Conservation (phyloP, 1,140 invertebrate genomes). For the Ips nitidus region DNA sequence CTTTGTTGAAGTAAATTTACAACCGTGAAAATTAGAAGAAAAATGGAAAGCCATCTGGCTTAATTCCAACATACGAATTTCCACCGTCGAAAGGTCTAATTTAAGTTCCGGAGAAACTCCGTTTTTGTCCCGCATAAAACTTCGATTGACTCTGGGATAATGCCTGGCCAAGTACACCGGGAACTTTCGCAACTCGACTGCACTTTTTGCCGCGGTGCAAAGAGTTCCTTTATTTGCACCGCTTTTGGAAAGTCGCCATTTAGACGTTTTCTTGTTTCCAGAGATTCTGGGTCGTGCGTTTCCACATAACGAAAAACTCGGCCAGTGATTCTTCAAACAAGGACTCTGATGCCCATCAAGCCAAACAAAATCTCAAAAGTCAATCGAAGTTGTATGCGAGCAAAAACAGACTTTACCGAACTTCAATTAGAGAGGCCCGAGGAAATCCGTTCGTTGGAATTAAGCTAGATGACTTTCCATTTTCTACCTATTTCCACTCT, state of each 20-base stretch:
- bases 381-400: slow-evolving; percentile 31
- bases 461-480: slow-evolving; percentile 31
- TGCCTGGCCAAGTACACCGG: slow-evolving; percentile 13
- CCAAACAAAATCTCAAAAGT: slow-evolving; percentile 11
- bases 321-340: neutral
- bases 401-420: slow-evolving; percentile 28
- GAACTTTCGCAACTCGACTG: slow-evolving; percentile 18
- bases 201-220: slow-evolving; percentile 19
- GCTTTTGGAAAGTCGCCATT: neutral
- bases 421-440: slow-evolving; percentile 25
- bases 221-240: slow-evolving; percentile 16
- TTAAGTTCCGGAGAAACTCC: slow-evolving; percentile 17
- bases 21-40: slow-evolving; percentile 21
- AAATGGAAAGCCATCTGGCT: slow-evolving; percentile 28
- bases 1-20: too few relatives aligned
- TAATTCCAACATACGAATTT: slow-evolving; percentile 25
- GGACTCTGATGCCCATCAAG: neutral
- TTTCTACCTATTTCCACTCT: slow-evolving; percentile 21
- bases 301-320: too few relatives aligned
- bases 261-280: neutral
- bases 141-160: slow-evolving; percentile 24
- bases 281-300: neutral
- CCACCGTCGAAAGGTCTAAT: slow-evolving; percentile 13
- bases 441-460: slow-evolving; percentile 23
- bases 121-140: slow-evolving; percentile 27